Evolutionary conservation across 1,140 invertebrate genomes (phyloP).

Genomic region (Bathynomus jamesi): DNA sequence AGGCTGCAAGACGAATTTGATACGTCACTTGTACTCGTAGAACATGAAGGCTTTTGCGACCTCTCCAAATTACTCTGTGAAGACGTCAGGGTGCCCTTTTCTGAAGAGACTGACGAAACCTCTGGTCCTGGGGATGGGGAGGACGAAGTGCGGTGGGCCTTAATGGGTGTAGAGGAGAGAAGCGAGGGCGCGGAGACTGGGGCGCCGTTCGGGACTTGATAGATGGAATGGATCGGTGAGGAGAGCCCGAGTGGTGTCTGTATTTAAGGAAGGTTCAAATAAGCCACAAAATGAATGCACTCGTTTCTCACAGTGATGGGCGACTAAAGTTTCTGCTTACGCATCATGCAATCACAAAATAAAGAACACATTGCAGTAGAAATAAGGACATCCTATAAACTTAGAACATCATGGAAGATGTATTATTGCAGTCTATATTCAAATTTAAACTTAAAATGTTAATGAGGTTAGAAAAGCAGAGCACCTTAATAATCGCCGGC

Average conservation of each 20-base stretch:
- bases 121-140: neutral
- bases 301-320: neutral
- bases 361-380: no score
- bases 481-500: no score
- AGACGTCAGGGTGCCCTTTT: neutral
- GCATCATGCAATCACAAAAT: neutral
- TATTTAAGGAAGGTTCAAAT: neutral
- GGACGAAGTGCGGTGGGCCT: neutral
- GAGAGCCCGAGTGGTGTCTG: neutral
- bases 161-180: slow-evolving; percentile 4
- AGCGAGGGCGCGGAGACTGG: neutral
- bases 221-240: neutral
- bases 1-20: no score
- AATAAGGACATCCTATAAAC: no score
- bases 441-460: no score
- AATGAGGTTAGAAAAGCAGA: no score
- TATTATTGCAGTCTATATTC: no score
- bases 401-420: no score
- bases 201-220: neutral
- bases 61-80: neutral
- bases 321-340: neutral
- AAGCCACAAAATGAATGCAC: neutral
- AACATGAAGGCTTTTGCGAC: neutral
- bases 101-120: neutral
- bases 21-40: no score